phyloP scores from a whole-genome alignment of 1,140 invertebrate genomes.

The Ceratina australensis region DNA sequence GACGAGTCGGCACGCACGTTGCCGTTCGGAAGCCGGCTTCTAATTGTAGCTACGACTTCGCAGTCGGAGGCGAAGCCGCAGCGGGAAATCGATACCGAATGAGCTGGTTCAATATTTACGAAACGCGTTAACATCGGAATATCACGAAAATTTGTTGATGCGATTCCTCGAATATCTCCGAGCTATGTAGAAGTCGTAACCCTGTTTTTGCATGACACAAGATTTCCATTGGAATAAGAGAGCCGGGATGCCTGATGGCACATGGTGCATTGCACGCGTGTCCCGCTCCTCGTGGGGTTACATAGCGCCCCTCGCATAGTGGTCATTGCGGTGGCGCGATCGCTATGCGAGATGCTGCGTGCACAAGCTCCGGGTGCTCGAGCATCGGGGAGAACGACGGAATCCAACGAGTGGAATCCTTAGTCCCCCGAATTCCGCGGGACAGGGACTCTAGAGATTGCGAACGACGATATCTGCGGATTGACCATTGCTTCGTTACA shows the following conservation, averaged over 20 bases:
- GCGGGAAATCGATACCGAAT: too few species aligned
- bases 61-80: too few species aligned
- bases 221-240: conserved; percentile 43
- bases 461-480: background rate
- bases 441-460: background rate
- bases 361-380: background rate
- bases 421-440: conserved; percentile 10
- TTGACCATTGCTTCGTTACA: background rate
- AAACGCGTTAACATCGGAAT: too few species aligned
- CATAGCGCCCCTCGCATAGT: conserved; percentile 70
- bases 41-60: too few species aligned
- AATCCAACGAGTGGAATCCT: conserved; percentile 44
- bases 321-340: conserved; percentile 69
- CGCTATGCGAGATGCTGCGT: conserved; percentile 60
- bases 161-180: too few species aligned
- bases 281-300: conserved; percentile 58
- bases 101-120: too few species aligned
- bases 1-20: too few species aligned
- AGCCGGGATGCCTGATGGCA: conserved; percentile 19
- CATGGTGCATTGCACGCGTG: conserved; percentile 57
- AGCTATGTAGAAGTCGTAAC: background rate
- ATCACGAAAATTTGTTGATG: too few species aligned
- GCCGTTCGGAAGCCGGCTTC: too few species aligned
- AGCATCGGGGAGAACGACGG: background rate
- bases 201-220: background rate